Percentiles rank a stretch among this genome's conserved stretches.
Conservation (phyloP, 2,888 invertebrate species). For the Trichopoda pennipes region DNA sequence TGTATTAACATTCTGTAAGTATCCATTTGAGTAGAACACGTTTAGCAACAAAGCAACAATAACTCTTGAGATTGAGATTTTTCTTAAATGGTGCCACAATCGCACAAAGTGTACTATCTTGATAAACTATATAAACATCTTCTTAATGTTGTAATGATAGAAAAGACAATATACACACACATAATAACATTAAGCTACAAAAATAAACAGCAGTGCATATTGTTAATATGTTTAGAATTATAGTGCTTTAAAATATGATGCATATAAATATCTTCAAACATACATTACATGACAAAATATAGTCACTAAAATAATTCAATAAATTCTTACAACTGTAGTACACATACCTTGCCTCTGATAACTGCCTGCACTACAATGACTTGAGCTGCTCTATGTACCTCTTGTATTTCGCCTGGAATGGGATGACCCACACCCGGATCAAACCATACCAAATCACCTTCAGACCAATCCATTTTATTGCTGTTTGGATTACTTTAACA, state of each 20-base stretch:
- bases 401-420: slow-evolving; percentile 94
- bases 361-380: slow-evolving; percentile 94
- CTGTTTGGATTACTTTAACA: not conserved
- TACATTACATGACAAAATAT: too few species aligned
- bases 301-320: too few species aligned
- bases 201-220: too few species aligned
- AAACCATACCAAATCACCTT: slow-evolving; percentile 96
- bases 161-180: too few species aligned
- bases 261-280: too few species aligned
- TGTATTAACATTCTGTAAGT: slow-evolving; percentile 53
- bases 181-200: too few species aligned
- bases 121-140: slow-evolving; percentile 63
- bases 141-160: not conserved
- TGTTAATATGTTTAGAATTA: too few species aligned
- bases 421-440: slow-evolving; percentile 94
- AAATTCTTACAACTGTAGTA: not conserved
- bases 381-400: slow-evolving; percentile 93
- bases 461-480: slow-evolving; percentile 84
- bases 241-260: too few species aligned
- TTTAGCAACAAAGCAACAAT: slow-evolving; percentile 42
- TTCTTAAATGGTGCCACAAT: slow-evolving; percentile 23
- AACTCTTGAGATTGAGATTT: slow-evolving; percentile 24
- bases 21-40: slow-evolving; percentile 61
- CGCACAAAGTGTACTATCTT: slow-evolving; percentile 46
- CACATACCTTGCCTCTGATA: slow-evolving; percentile 92